Percentiles rank a stretch among this genome's conserved stretches.
phyloP scores from a whole-genome alignment of 2,113 vertebrate genomes.

The Corythoichthys haematopterus region DNA sequence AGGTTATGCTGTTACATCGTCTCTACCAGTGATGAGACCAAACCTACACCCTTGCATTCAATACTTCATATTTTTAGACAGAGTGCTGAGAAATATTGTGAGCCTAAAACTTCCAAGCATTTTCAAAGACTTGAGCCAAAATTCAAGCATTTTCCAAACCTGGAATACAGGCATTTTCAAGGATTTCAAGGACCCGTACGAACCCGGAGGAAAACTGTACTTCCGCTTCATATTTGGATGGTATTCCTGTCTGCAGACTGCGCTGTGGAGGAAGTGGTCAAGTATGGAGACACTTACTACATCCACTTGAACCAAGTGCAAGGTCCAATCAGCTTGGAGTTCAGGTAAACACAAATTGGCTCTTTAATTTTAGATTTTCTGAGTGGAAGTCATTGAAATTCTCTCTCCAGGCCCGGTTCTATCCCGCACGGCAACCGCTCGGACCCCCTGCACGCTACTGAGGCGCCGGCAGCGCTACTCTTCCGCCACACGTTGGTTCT shows the following conservation, averaged over 20 bases:
- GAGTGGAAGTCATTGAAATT: too few relatives aligned
- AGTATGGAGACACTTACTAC: conserved; percentile 63
- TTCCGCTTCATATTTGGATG: not conserved
- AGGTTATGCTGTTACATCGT: too few relatives aligned
- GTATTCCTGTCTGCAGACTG: conserved; percentile 55
- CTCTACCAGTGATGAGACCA: too few relatives aligned
- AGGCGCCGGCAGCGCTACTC: conserved; percentile 48
- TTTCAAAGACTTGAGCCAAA: too few relatives aligned
- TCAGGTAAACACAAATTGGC: conserved; percentile 45
- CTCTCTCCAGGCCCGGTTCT: conserved; percentile 26
- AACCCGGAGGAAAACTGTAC: not conserved
- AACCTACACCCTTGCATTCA: too few relatives aligned
- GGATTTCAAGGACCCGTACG: too few relatives aligned
- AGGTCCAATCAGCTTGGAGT: conserved; percentile 66
- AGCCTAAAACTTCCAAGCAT: too few relatives aligned
- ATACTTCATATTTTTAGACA: too few relatives aligned
- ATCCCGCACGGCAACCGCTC: conserved; percentile 32
- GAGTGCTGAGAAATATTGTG: too few relatives aligned
- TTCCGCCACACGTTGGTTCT: conserved; percentile 46
- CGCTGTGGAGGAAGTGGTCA: conserved; percentile 62
- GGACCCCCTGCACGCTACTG: conserved; percentile 26
- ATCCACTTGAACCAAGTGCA: conserved; percentile 54
- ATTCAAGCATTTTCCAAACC: too few relatives aligned
- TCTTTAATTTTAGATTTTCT: too few relatives aligned
- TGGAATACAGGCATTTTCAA: too few relatives aligned